Conservation (phyloP, 2,113 vertebrate genomes). For the Dendrocopos noguchii region DNA sequence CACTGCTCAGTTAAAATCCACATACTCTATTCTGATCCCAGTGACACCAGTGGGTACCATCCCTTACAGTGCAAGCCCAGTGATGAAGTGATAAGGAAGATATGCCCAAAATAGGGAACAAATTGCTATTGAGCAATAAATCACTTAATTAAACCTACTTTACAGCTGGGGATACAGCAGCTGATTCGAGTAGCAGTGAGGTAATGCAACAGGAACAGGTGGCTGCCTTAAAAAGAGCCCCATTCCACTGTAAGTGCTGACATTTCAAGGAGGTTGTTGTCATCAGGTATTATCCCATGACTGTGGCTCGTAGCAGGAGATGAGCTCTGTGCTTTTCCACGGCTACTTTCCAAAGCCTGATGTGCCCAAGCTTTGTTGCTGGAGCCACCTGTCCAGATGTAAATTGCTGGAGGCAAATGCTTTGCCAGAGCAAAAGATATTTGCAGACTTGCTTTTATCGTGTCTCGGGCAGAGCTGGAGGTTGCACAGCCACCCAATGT, state of each 20-base stretch:
- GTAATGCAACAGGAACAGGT: constrained; percentile 22
- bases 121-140: neutral
- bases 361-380: neutral
- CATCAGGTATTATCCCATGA: neutral
- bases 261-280: constrained; percentile 31
- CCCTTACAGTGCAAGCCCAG: neutral
- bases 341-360: neutral
- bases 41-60: neutral
- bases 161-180: constrained; percentile 1
- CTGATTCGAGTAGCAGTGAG: neutral
- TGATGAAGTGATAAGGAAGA: neutral
- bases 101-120: neutral
- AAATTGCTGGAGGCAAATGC: neutral
- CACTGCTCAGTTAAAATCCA: constrained; percentile 26
- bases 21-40: neutral
- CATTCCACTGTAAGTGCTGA: neutral
- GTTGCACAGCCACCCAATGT: rapidly evolving
- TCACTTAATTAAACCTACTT: constrained; percentile 20
- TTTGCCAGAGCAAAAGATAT: neutral
- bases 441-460: neutral
- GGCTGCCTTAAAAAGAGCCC: neutral
- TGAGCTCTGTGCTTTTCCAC: neutral
- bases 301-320: neutral
- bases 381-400: neutral
- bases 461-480: neutral